Base-by-base conservation (phyloP, 2,888 invertebrate genomes). In the Dryococelus australis region DNA sequence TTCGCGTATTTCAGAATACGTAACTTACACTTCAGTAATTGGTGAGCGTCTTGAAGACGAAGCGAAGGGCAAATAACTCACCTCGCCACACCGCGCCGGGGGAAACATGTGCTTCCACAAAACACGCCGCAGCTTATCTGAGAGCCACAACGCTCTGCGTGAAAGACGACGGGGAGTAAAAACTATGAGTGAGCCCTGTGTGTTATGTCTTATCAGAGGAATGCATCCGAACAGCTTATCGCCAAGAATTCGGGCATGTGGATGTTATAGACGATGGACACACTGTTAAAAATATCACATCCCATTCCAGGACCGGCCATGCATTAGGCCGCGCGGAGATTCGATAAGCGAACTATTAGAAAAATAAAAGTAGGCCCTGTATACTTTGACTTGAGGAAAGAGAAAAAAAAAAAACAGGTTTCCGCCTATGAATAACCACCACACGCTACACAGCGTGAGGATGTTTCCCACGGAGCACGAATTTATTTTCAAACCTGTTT, bases 221-320 rank as follows among this genome's bases (percentile, higher is more conserved):
- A 65, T 65, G 65, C 65, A 65, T 65, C 65, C 65, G 65, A 65
- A n/a, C 65, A n/a, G 65, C 65, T 65, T 65, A 65, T 65, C 65
- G 65, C 13, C 20, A 65, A 65, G 65, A 65, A 65, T 65, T 65
- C 65, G 65, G 65, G 65, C 65, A 65, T 65, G 65, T 65, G 65
- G 65, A 65, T 24, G 65, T 65, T 65, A 65, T 65, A 65, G 65
- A 65, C 65, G 65, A 65, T 65, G 65, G 65, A 65, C 65, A 65
- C 65, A 65, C 65, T 65, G 65, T 65, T 65, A 65, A 65, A 65
- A 65, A 65, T 65, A 65, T 65, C 65, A 65, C 65, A 65, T 65
- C 65, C 65, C 65, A n/a, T n/a, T 65, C n/a, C 65, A 9, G 8
- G 65, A 20, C 20, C 65, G 65, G 65, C 65, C 65, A 65, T 65